phyloP scores from a whole-genome alignment of 2,797 vertebrate genomes.

The Lutjanus campechanus region DNA sequence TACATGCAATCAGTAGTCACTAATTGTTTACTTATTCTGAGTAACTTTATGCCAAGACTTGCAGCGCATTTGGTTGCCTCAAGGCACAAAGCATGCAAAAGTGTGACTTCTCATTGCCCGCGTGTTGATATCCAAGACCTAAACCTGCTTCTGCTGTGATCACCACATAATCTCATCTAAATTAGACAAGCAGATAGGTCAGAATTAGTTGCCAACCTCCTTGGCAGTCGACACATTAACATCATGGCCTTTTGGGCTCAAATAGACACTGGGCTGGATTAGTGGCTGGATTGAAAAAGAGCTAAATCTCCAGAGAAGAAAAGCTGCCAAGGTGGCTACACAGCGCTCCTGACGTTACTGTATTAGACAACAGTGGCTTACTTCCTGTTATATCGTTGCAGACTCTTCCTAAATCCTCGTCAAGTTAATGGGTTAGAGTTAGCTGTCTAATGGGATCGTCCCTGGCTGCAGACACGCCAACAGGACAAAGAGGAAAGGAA shows the following conservation, averaged over 20 bases:
- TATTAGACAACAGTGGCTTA: constrained; percentile 47
- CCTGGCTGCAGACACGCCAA: constrained; percentile 17
- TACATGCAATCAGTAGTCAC: too few species aligned
- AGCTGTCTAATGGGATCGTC: constrained; percentile 62
- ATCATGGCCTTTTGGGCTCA: constrained; percentile 10
- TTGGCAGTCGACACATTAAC: constrained; percentile 4
- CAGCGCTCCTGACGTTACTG: constrained; percentile 9
- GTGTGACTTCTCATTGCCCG: background rate
- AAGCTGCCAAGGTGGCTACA: constrained; percentile 15
- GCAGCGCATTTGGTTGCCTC: background rate
- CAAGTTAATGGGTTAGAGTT: constrained; percentile 54
- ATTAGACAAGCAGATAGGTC: constrained; percentile 4
- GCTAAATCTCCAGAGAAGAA: constrained; percentile 5
- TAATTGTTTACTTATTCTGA: too few species aligned
- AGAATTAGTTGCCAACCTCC: background rate
- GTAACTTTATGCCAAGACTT: background rate
- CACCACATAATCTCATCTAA: background rate
- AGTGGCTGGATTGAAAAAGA: constrained; percentile 22
- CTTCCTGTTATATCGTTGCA: constrained; percentile 53
- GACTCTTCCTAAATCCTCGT: constrained; percentile 43
- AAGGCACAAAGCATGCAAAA: background rate
- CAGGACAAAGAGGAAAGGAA: background rate
- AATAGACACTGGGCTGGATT: constrained; percentile 14
- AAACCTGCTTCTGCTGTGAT: constrained; percentile 1
- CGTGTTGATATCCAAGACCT: background rate